Base-by-base conservation (phyloP, 2,888 invertebrate genomes). In the Siphlonurus alternatus region DNA sequence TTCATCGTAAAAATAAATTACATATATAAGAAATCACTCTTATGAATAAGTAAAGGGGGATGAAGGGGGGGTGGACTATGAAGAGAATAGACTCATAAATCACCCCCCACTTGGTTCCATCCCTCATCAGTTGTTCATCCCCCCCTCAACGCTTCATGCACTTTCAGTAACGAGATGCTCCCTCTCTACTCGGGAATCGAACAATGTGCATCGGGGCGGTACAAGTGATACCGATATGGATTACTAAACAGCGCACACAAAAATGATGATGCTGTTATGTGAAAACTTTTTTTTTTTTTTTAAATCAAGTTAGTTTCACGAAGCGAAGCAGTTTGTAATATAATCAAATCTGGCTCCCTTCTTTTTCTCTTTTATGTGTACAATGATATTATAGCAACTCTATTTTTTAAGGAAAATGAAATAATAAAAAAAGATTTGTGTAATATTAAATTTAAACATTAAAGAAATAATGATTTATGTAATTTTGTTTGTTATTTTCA, bases 251-350 rank as follows among this genome's bases (percentile, higher is more conserved):
- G 38, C 5, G 38, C 38, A 38, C 7, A 56, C 56, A 22, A 56
- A n/a, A 56, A 56, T 56, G 56, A 56, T 56, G 56, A 56, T 56
- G 56, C 56, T 56, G 56, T 56, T 56, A 56, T 56, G 56, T 56
- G 56, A 56, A 56, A 56, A 56, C 5, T n/a, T 56, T 56, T 56
- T 56, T 56, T 20, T 56, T 56, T 56, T 18, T 56, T 56, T n/a
- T 56, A 22, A 56, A 56, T 56, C 56, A 22, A 56, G 56, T 56
- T 56, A 56, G 56, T 56, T 56, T 56, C 20, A 56, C 20, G 15
- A 56, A 56, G 56, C 56, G 56, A n/a, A 20, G 15, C 56, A 56
- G 56, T 22, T 56, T n/a, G 56, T 56, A 56, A 56, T 56, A 56
- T 56, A 56, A 56, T 56, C 56, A 56, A 56, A 56, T 56, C 56